phyloP scores from a whole-genome alignment of 2,113 vertebrate genomes.

The Pholis gunnellus region DNA sequence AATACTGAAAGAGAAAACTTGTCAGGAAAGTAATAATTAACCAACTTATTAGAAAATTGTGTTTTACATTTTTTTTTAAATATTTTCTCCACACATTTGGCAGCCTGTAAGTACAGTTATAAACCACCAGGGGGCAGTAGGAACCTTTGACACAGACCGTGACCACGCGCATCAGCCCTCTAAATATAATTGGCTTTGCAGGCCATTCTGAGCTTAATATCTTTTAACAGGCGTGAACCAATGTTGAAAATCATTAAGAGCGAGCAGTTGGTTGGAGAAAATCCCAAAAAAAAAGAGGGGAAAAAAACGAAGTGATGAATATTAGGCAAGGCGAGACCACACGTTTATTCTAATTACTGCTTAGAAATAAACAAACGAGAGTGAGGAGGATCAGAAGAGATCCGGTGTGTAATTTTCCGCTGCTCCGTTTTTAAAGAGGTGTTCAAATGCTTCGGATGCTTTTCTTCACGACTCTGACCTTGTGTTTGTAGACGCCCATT shows the following conservation, averaged over 20 bases:
- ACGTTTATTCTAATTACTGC: conserved; percentile 80
- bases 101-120: conserved; percentile 42
- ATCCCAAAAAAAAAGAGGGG: conserved; percentile 53
- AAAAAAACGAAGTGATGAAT: conserved; percentile 70
- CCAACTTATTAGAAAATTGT: neutral
- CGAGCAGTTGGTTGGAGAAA: conserved; percentile 71
- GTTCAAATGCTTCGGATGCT: conserved; percentile 45
- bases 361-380: conserved; percentile 75
- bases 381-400: conserved; percentile 57
- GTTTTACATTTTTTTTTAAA: neutral
- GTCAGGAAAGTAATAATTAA: neutral
- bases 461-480: conserved; percentile 62
- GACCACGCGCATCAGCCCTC: conserved; percentile 46
- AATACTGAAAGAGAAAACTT: neutral
- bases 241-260: conserved; percentile 83
- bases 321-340: conserved; percentile 72
- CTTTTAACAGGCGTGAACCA: conserved; percentile 81
- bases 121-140: conserved; percentile 81
- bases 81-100: neutral
- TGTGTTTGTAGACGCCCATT: conserved; percentile 59
- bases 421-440: conserved; percentile 40
- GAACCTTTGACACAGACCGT: conserved; percentile 65
- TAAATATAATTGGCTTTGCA: conserved; percentile 77
- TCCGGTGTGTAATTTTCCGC: conserved; percentile 55
- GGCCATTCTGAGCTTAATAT: conserved; percentile 80